phyloP scores from a whole-genome alignment of 92 coral and sea anemone genomes.

The Virgularia gustaviana region DNA sequence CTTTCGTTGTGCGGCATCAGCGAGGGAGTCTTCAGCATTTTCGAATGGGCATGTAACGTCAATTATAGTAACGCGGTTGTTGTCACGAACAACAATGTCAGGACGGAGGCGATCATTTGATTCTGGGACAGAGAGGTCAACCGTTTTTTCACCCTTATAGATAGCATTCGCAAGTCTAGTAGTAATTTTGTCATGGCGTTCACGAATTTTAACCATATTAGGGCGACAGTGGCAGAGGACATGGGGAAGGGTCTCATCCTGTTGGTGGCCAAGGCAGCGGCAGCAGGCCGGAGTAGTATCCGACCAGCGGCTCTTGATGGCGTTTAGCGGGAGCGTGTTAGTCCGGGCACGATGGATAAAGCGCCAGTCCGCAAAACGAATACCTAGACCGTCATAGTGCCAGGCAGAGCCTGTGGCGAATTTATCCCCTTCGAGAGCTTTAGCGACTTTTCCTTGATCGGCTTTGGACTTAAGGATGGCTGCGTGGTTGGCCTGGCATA shows the following conservation, averaged over 20 bases:
- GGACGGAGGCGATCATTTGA: not conserved
- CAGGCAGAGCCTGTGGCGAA: not conserved
- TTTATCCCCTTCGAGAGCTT: not conserved
- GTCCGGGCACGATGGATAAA: conserved; percentile 9
- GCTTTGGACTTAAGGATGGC: not conserved
- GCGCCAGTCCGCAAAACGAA: conserved; percentile 14
- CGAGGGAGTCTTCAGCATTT: not conserved
- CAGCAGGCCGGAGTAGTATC: not conserved
- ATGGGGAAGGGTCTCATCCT: conserved; percentile 5
- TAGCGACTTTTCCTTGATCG: conserved; percentile 2
- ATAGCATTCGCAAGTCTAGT: not conserved
- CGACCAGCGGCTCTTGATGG: not conserved
- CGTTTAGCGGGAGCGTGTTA: not conserved
- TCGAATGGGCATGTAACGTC: too few relatives aligned
- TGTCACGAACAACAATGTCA: not conserved
- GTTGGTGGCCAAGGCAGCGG: not conserved
- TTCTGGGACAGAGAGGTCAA: not conserved
- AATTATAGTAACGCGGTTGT: not conserved
- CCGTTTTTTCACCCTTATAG: not conserved
- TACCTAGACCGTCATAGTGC: not conserved
- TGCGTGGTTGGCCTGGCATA: not conserved
- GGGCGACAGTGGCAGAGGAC: conserved; percentile 12
- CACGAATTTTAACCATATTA: not conserved
- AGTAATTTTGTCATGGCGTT: not conserved
- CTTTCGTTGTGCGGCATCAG: not conserved